These are phyloP conservation scores for Sisor rabdophorus DNA, from an alignment of 2,113 vertebrate species.

Conservation along the genomic window DNA sequence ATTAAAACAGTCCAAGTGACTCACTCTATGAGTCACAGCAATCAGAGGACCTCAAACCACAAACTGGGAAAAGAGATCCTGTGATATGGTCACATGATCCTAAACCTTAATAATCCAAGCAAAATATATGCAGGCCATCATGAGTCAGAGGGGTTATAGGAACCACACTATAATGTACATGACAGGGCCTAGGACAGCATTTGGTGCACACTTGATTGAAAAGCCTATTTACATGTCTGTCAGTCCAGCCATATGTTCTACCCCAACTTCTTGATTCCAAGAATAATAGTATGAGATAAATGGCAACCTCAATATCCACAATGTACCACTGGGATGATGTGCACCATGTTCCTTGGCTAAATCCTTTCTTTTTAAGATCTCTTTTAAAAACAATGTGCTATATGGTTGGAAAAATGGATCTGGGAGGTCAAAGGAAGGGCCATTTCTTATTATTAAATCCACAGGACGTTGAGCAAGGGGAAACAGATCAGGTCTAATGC, in stretches of 20 bases:
- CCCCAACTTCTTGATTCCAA: neutral
- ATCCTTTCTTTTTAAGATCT: conserved; percentile 22
- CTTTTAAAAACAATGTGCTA: conserved; percentile 2
- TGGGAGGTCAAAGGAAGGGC: neutral
- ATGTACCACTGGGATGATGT: conserved; percentile 23
- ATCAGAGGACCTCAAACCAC: conserved; percentile 31
- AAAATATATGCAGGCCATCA: conserved; percentile 44
- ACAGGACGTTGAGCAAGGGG: conserved; percentile 9
- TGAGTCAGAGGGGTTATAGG: conserved; percentile 47
- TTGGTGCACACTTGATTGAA: conserved; percentile 28
- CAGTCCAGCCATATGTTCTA: conserved; percentile 11
- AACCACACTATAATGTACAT: conserved; percentile 56
- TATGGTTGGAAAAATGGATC: neutral
- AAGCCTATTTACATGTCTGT: conserved; percentile 22
- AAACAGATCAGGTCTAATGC: conserved; percentile 18
- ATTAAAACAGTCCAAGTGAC: neutral
- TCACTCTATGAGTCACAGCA: conserved; percentile 8
- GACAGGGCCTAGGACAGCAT: conserved; percentile 52
- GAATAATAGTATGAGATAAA: conserved; percentile 34
- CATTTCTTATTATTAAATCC: conserved; percentile 38
- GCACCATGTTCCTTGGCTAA: conserved; percentile 13
- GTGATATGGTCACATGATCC: conserved; percentile 56
- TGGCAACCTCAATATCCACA: conserved; percentile 16
- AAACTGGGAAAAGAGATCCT: conserved; percentile 55
- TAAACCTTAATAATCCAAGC: conserved; percentile 41